Base-by-base conservation (phyloP, 1,140 invertebrate species). In the Pogonomyrmex barbatus region DNA sequence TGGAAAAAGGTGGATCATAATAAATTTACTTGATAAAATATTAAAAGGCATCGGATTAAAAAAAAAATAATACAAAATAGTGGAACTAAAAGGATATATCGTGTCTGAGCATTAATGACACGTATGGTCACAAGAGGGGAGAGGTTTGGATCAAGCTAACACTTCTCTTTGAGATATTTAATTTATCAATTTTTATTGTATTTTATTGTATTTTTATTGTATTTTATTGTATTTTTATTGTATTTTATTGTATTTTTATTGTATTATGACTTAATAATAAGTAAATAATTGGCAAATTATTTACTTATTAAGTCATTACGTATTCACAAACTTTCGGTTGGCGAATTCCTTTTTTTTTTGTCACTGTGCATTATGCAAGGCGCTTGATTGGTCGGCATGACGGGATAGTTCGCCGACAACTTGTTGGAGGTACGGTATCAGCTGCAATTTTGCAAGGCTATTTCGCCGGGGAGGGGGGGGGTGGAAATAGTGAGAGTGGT, bases 401-500 rank as follows among this genome's bases (percentile, higher is more conserved):
- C 58, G 63, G 52, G 52, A 71, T 71, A 85, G 73, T 56, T 71
- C 45, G 50, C 58, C 56, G 65, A 17, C 65, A 87, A 87, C 86
- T 87, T 85, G 81, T 85, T 77, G 86, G 86, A 78, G 65, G 63
- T 36, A 73, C 56, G 81, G 73, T 10, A 87, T 88, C 82, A 86
- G 60, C 68, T 81, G 76, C 76, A 79, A 86, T 88, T 88, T 86
- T 75, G 76, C 87, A 79, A 88, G 68, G 68, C 84, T 81, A 60
- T 42, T 52, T 54, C 84, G 65, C 52, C 45, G 50, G 52, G 70
- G 87, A 47, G 75, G 75, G 54, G 50, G 52, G 70, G 87, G 54
- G 75, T 78, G 54, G 52, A 83, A 86, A 90, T 85, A 88, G 87
- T 89, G 86, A 90, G 88, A 88, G 77, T 87, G 85, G 86, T 86